Percentiles rank a stretch among this genome's conserved stretches.
Conservation (phyloP, 2,113 vertebrate species). For the Donacobius atricapilla region DNA sequence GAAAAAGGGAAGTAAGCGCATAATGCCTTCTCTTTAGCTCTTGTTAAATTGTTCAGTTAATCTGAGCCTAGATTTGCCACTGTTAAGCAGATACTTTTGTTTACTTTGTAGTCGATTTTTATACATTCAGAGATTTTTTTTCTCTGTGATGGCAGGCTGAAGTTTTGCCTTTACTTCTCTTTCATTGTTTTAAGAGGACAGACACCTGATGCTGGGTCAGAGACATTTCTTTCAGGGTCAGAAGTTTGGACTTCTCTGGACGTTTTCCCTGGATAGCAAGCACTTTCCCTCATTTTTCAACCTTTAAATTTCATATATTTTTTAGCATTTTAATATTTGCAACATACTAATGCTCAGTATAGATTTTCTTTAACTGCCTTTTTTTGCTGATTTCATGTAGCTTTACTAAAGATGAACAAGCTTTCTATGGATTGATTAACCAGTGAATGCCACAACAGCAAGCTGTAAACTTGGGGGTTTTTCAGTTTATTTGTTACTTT, state of each 20-base stretch:
- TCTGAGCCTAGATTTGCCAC: background rate
- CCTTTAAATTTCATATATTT: background rate
- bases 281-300: background rate
- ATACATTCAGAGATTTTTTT: background rate
- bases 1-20: background rate
- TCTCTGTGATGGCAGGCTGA: background rate
- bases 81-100: background rate
- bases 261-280: background rate
- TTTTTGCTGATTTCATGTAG: background rate
- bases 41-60: background rate
- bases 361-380: background rate
- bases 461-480: background rate
- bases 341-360: background rate
- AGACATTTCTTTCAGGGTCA: background rate
- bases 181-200: background rate
- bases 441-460: background rate
- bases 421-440: background rate
- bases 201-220: background rate
- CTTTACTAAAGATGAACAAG: background rate
- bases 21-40: background rate
- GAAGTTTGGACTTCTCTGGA: background rate
- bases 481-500: background rate
- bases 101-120: background rate
- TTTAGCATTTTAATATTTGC: background rate
- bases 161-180: background rate